These are phyloP conservation scores for Cremastinae sp. DNA, from an alignment of 2,888 invertebrate species.

Conservation along the genomic window DNA sequence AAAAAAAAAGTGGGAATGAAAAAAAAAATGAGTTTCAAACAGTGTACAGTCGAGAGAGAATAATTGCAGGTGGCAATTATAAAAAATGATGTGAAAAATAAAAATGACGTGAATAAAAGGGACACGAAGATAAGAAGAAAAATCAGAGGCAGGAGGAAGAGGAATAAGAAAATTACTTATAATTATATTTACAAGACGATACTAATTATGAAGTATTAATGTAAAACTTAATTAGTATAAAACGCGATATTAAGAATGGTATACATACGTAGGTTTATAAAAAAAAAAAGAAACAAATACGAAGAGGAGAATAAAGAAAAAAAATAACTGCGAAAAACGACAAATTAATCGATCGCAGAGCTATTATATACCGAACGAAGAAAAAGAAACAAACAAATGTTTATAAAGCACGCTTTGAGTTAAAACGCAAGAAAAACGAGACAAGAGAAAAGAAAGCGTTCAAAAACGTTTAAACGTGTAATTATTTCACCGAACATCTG, in stretches of 20 bases:
- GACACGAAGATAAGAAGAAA: constrained; percentile 62
- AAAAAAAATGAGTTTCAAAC: constrained; percentile 58
- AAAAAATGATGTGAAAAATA: no score
- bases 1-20: constrained; percentile 14
- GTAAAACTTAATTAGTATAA: constrained; percentile 74
- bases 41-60: constrained; percentile 74
- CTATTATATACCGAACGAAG: constrained; percentile 70
- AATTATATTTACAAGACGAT: constrained; percentile 72
- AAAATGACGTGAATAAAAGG: no score
- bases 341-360: constrained; percentile 72
- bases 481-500: constrained; percentile 44
- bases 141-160: constrained; percentile 20
- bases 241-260: constrained; percentile 71
- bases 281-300: constrained; percentile 28
- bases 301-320: constrained; percentile 1
- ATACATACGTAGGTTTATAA: constrained; percentile 73
- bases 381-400: constrained; percentile 58
- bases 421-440: constrained; percentile 40
- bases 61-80: not conserved
- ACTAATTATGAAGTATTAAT: constrained; percentile 71
- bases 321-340: constrained; percentile 36
- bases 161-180: constrained; percentile 60
- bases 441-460: constrained; percentile 30
- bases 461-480: constrained; percentile 41
- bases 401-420: constrained; percentile 66